Conservation (phyloP, 1,140 invertebrate genomes). For the Drosophila ogumai region DNA sequence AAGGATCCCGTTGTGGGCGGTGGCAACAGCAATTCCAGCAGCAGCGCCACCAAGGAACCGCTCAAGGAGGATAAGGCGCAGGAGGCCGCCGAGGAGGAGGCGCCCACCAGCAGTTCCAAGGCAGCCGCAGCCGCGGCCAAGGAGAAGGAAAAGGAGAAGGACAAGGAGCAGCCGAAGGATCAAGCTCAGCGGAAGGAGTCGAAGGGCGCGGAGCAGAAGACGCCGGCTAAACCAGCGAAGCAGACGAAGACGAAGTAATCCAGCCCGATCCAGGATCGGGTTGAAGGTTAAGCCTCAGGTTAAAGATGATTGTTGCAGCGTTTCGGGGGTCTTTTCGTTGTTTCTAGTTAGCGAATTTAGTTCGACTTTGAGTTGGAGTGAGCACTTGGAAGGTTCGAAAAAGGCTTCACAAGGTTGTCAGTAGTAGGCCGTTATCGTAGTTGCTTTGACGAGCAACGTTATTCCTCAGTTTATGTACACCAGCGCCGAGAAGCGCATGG, state of each 20-base stretch:
- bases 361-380: conserved; percentile 60
- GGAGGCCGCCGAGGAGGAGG: conserved; percentile 66
- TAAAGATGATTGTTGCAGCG: conserved; percentile 72
- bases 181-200: conserved; percentile 32
- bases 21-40: not conserved
- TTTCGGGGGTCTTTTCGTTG: conserved; percentile 71
- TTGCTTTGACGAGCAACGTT: conserved; percentile 2
- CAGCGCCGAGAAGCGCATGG: conserved; percentile 25
- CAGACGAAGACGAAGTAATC: conserved; percentile 61
- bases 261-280: conserved; percentile 25
- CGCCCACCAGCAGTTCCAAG: conserved; percentile 63
- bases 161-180: conserved; percentile 29
- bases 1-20: conserved; percentile 49
- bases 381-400: conserved; percentile 76
- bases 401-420: conserved; percentile 61
- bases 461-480: conserved; percentile 25
- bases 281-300: conserved; percentile 52
- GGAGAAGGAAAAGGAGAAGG: conserved; percentile 53
- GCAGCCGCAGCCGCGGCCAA: conserved; percentile 43
- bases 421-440: conserved; percentile 19
- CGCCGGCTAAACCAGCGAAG: conserved; percentile 41
- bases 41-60: conserved; percentile 53
- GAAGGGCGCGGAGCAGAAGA: conserved; percentile 37
- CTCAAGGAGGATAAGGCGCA: conserved; percentile 74
- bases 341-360: conserved; percentile 35